Percentiles rank a stretch among this genome's conserved stretches.
These are phyloP conservation scores for Peromyscus aztecus DNA, from an alignment of 2,797 vertebrate genomes.

Conservation along the genomic window DNA sequence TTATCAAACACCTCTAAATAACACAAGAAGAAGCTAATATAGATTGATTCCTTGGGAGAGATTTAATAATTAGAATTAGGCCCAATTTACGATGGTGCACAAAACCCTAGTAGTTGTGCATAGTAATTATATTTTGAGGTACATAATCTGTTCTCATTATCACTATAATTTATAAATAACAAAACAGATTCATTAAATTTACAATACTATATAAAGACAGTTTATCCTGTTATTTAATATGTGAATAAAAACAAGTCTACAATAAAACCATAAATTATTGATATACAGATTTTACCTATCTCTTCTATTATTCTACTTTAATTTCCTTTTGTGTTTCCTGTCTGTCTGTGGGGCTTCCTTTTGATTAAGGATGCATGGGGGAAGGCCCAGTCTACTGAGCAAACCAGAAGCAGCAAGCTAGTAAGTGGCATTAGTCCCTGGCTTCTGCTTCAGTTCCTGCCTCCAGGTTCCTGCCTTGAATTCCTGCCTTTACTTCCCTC, in stretches of 20 bases:
- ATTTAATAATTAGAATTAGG: slow-evolving; percentile 1
- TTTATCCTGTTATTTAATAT: neutral
- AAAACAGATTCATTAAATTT: neutral
- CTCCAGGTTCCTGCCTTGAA: neutral
- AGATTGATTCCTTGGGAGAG: neutral
- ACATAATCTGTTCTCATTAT: neutral
- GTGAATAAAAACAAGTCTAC: neutral
- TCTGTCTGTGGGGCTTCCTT: neutral
- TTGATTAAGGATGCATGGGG: neutral
- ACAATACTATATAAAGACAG: neutral
- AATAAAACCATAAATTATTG: neutral
- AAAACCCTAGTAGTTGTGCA: neutral
- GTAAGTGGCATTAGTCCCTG: neutral
- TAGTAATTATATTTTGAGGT: neutral
- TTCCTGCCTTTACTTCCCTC: neutral
- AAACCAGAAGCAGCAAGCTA: neutral
- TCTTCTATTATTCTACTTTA: neutral
- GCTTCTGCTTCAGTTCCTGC: neutral
- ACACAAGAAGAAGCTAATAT: neutral
- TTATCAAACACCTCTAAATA: neutral
- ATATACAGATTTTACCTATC: too few relatives aligned
- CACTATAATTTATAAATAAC: neutral
- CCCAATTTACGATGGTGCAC: neutral
- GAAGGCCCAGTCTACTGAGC: too few relatives aligned
- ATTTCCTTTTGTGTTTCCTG: neutral